phyloP scores from a whole-genome alignment of 2,888 invertebrate genomes.

The Agriopis aurantiaria region DNA sequence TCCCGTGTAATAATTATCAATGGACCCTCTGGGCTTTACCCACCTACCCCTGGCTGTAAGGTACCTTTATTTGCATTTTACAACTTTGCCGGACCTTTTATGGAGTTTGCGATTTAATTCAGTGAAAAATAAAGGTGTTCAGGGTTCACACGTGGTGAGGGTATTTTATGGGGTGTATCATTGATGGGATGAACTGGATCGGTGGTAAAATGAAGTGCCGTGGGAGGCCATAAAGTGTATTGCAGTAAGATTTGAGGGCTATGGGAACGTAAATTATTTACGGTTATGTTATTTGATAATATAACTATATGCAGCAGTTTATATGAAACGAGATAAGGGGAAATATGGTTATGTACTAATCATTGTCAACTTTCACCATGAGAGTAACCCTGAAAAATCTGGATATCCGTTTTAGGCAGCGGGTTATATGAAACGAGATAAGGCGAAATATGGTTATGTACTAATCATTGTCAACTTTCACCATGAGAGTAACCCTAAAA shows the following conservation, averaged over 20 bases:
- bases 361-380: no score
- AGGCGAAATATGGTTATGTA: no score
- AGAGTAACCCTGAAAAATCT: no score
- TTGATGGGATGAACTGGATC: slow-evolving; percentile 29
- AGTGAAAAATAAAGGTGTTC: slow-evolving; percentile 58
- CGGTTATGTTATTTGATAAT: not conserved
- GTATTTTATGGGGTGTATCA: slow-evolving; percentile 34
- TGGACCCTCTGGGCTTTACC: slow-evolving; percentile 73
- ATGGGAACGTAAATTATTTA: not conserved
- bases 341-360: no score
- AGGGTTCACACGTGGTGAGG: slow-evolving; percentile 49
- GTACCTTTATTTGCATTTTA: slow-evolving; percentile 73
- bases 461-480: no score
- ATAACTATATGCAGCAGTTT: not conserved
- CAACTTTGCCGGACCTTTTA: slow-evolving; percentile 62
- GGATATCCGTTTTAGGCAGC: no score
- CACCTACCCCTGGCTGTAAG: slow-evolving; percentile 44
- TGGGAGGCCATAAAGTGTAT: slow-evolving; percentile 18
- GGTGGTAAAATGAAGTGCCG: slow-evolving; percentile 30
- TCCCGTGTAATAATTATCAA: slow-evolving; percentile 84
- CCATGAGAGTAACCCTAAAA: no score
- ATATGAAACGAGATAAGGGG: not conserved
- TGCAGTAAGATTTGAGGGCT: slow-evolving; percentile 16
- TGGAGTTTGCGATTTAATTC: slow-evolving; percentile 64
- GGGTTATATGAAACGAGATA: no score